phyloP scores from a whole-genome alignment of 2,113 vertebrate genomes.

The Sarotherodon lohbergeri region DNA sequence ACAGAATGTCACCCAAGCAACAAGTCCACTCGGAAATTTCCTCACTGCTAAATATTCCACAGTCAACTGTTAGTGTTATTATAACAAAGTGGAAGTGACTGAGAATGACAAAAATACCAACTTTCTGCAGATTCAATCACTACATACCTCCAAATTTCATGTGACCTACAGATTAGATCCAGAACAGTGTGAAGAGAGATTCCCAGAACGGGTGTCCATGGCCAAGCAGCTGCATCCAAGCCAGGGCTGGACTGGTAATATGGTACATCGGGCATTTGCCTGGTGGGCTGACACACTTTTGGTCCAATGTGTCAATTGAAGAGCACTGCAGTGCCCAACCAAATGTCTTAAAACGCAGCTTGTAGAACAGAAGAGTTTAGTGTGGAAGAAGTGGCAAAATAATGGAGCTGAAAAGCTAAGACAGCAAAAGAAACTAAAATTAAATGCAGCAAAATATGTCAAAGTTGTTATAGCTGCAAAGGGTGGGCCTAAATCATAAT shows the following conservation, averaged over 20 bases:
- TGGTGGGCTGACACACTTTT: not conserved
- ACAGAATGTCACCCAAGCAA: not conserved
- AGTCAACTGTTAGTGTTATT: not conserved
- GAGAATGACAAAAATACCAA: not conserved
- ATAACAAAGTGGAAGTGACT: not conserved
- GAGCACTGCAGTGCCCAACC: not conserved
- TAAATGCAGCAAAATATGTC: not conserved
- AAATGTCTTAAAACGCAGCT: not conserved
- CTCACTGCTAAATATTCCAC: not conserved
- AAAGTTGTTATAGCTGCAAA: not conserved
- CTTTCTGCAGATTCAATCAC: not conserved
- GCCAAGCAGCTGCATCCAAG: not conserved
- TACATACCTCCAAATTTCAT: not conserved
- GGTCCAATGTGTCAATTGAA: fast-evolving
- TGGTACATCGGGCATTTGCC: not conserved
- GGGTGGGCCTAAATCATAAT: not conserved
- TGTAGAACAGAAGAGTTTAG: not conserved
- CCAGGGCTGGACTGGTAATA: not conserved
- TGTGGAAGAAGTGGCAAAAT: not conserved
- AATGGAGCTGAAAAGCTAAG: not conserved
- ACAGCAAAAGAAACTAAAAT: not conserved
- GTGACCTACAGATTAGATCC: not conserved
- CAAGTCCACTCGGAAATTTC: not conserved
- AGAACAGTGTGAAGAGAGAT: not conserved
- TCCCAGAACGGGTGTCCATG: fast-evolving